Evolutionary conservation across 2,888 invertebrate species (phyloP), one percentile per base, ranked within the genome.

Genomic region (Protodeltote pygarga): DNA sequence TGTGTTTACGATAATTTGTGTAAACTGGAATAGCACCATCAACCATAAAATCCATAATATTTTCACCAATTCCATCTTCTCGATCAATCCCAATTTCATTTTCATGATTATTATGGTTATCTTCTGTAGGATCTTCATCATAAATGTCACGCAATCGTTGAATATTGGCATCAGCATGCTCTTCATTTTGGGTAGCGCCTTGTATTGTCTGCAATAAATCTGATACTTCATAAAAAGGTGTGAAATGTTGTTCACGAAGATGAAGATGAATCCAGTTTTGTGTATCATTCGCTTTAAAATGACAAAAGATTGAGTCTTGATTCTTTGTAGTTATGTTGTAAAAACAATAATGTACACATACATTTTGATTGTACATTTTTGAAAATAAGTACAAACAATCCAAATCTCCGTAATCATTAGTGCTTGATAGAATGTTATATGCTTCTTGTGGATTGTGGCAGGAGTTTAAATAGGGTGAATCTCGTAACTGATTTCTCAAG

Each of bases 321-420:
- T 70, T 71, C 23, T 3, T 70, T 68, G 72, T 42, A 65, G 31
- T 69, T 63, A 68, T 34, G 68, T 72, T 72, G 65, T 38, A 71
- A 71, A 21, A 71, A 34, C 29, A 38, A 49, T 70, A 73, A 75
- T 76, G 74, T 35, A 76, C 75, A 68, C 73, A 76, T 72, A 77
- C 34, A 71, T 77, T 75, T 76, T 75, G 71, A 74, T 67, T 69
- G 71, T 73, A 74, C 15, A 62, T 68, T 71, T 73, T 77, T 61
- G 75, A 31, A 31, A 75, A 74, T 46, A 76, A 66, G 55, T 73
- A 73, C 40, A 75, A 69, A 70, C 71, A 72, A 72, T 74, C 61
- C 70, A 77, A 71, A 70, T 73, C 71, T 72, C 75, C 75, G 44
- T 59, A 73, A 2, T 69, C 65, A 67, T 69, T 69, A 41, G 27